A percentile compares a stretch with the other conserved stretches of the same genome.
These are phyloP conservation scores for Vidua macroura DNA, from an alignment of 2,113 vertebrate genomes.

Conservation along the genomic window DNA sequence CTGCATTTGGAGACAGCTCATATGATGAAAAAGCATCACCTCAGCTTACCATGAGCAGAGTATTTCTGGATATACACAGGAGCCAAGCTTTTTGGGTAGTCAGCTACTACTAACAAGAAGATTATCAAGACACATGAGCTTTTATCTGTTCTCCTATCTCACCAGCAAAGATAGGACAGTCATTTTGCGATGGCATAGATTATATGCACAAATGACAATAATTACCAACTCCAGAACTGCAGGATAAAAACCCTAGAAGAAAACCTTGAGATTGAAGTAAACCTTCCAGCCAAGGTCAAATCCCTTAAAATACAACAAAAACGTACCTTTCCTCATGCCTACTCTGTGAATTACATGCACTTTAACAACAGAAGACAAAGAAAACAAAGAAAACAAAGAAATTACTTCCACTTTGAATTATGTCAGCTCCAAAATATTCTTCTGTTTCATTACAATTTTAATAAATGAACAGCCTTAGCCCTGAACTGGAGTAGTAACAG, in stretches of 20 bases:
- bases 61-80: neutral
- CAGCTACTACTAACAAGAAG: neutral
- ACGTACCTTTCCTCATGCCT: neutral
- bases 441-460: neutral
- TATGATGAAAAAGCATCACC: neutral
- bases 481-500: neutral
- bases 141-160: neutral
- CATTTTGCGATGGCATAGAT: neutral
- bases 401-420: neutral
- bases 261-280: neutral
- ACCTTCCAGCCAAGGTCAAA: neutral
- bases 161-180: neutral
- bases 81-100: neutral
- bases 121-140: neutral
- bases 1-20: neutral
- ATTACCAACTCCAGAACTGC: neutral
- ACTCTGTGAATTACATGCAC: neutral
- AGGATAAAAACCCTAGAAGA: neutral
- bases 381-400: neutral
- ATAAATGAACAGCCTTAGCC: neutral
- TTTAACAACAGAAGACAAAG: neutral
- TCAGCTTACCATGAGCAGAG: neutral
- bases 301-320: neutral
- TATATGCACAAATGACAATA: neutral
- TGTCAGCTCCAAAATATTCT: neutral